These are phyloP conservation scores for Cyprinodon diabolis DNA, from an alignment of 2,797 vertebrate species.

Conservation along the genomic window DNA sequence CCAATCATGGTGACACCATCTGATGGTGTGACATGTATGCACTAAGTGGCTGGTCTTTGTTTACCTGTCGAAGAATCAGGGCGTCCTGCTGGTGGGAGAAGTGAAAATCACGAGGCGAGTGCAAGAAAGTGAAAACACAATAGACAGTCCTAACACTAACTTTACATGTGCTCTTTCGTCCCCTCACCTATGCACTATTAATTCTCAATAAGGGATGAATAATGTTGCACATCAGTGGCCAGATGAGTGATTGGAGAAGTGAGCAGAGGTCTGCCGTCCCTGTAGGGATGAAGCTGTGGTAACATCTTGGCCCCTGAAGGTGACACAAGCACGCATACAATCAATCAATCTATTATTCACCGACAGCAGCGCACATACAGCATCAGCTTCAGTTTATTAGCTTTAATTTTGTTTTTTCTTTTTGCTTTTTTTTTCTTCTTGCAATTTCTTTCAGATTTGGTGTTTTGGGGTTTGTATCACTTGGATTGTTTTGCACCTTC, in stretches of 20 bases:
- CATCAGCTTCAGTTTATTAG: slow-evolving; percentile 61
- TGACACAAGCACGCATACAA: slow-evolving; percentile 47
- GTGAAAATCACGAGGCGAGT: slow-evolving; percentile 65
- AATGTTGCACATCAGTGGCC: slow-evolving; percentile 71
- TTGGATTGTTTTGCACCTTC: slow-evolving; percentile 69
- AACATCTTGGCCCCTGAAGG: slow-evolving; percentile 41
- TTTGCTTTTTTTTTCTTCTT: slow-evolving; percentile 14
- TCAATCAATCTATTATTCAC: slow-evolving; percentile 46
- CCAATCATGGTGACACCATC: slow-evolving; percentile 70
- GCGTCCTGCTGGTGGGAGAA: slow-evolving; percentile 64
- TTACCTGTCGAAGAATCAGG: slow-evolving; percentile 73
- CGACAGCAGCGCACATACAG: slow-evolving; percentile 46
- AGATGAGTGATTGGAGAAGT: slow-evolving; percentile 52
- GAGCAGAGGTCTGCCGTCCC: slow-evolving; percentile 36
- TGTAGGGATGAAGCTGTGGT: slow-evolving; percentile 54
- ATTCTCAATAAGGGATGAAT: slow-evolving; percentile 75
- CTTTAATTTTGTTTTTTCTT: slow-evolving; percentile 69
- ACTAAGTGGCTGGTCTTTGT: slow-evolving; percentile 78
- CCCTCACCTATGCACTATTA: slow-evolving; percentile 81
- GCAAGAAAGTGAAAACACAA: slow-evolving; percentile 61
- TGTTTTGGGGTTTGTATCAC: slow-evolving; percentile 71
- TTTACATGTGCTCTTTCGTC: slow-evolving; percentile 71
- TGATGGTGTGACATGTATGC: slow-evolving; percentile 74
- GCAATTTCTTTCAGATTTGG: slow-evolving; percentile 53
- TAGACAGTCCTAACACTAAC: slow-evolving; percentile 76